Conservation (phyloP, 2,888 invertebrate genomes). For the Pseudolycoriella hygida region DNA sequence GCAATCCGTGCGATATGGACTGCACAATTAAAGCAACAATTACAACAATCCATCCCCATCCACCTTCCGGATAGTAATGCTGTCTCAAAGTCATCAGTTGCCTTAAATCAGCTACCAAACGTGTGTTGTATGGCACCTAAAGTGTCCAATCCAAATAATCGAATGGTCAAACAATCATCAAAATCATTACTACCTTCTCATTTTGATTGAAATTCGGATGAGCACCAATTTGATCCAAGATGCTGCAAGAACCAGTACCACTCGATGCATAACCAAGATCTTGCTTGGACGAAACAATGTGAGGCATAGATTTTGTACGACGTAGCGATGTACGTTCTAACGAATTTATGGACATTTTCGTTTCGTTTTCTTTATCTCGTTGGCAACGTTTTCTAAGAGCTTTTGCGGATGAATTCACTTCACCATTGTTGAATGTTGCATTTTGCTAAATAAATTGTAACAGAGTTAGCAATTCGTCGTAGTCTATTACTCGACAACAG, state of each 20-base stretch:
- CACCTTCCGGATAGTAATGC: slow-evolving; percentile 74
- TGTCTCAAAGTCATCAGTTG: slow-evolving; percentile 20
- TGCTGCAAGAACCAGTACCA: slow-evolving; percentile 8
- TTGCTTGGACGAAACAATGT: slow-evolving; percentile 6
- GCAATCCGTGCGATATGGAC: slow-evolving; percentile 55
- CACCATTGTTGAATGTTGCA: too few species aligned
- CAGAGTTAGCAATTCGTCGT: too few species aligned
- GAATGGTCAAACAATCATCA: not conserved
- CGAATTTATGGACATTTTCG: too few species aligned
- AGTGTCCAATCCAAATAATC: not conserved
- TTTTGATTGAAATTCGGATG: slow-evolving; percentile 1
- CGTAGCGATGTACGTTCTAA: slow-evolving; percentile 1
- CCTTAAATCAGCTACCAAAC: slow-evolving; percentile 8
- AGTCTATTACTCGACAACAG: too few species aligned
- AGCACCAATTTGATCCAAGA: slow-evolving; percentile 8
- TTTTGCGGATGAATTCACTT: too few species aligned
- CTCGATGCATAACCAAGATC: slow-evolving; percentile 8
- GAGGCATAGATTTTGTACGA: slow-evolving; percentile 8
- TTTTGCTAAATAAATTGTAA: too few species aligned
- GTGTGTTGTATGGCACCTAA: slow-evolving; percentile 7
- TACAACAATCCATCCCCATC: slow-evolving; percentile 72
- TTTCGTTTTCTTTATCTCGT: too few species aligned
- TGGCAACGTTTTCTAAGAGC: too few species aligned
- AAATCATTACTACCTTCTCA: not conserved
- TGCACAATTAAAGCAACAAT: slow-evolving; percentile 55